These are phyloP conservation scores for Perca flavescens DNA, from an alignment of 2,113 vertebrate genomes.

Conservation along the genomic window DNA sequence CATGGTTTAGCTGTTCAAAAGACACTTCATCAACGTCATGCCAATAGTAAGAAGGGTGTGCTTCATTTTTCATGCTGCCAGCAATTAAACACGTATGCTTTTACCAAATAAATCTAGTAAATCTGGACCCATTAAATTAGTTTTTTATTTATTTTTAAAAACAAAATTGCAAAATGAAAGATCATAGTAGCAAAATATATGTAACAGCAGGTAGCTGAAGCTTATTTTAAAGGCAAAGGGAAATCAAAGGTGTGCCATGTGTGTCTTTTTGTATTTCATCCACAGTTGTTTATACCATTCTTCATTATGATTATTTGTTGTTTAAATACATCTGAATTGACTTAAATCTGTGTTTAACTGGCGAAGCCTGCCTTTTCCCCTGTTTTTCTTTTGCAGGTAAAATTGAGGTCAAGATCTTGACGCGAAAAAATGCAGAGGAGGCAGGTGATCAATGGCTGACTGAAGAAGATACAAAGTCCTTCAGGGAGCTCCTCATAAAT, in stretches of 20 bases:
- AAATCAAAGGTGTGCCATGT: conserved; percentile 46
- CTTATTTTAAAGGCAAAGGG: not conserved
- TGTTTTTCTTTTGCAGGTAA: conserved; percentile 83
- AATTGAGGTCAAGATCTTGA: conserved; percentile 95
- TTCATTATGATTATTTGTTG: conserved; percentile 14
- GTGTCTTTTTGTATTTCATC: conserved; percentile 51
- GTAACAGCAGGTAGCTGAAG: conserved; percentile 4
- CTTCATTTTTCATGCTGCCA: not conserved
- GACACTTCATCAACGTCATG: not conserved
- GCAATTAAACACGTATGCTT: not conserved
- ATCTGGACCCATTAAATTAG: not conserved
- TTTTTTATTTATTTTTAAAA: not conserved
- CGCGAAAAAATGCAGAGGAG: conserved; percentile 86
- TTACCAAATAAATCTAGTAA: not conserved
- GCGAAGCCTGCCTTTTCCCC: not conserved
- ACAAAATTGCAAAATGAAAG: not conserved
- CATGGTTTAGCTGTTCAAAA: not conserved
- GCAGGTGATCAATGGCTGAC: conserved; percentile 92
- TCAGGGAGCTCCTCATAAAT: conserved; percentile 94
- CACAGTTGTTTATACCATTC: conserved; percentile 37
- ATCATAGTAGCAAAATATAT: not conserved
- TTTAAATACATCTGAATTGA: not conserved
- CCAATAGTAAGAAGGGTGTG: not conserved
- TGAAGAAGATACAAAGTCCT: conserved; percentile 93
- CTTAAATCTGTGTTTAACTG: not conserved